phyloP scores from a whole-genome alignment of 2,113 vertebrate species.

The Albula glossodonta region DNA sequence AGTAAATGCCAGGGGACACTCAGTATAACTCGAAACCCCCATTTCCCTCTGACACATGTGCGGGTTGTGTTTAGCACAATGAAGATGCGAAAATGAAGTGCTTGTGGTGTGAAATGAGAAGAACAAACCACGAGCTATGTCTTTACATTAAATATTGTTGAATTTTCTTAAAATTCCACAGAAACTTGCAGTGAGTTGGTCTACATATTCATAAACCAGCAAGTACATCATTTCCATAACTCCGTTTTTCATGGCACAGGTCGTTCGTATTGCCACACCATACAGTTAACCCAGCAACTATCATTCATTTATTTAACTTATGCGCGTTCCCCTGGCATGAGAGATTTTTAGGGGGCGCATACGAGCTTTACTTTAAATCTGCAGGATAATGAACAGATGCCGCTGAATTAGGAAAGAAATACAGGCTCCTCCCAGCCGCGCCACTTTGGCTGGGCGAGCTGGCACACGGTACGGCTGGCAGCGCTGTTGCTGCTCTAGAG shows the following conservation, averaged over 20 bases:
- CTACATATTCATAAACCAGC: background rate
- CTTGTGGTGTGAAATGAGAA: background rate
- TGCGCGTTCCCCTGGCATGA: background rate
- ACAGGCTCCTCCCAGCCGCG: constrained; percentile 71
- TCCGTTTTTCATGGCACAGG: background rate
- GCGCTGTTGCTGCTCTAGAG: constrained; percentile 67
- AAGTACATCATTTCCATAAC: background rate
- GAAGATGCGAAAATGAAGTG: background rate
- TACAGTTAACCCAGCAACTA: background rate
- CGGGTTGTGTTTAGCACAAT: background rate
- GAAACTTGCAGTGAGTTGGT: background rate
- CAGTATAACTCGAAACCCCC: background rate
- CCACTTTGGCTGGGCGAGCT: constrained; percentile 71
- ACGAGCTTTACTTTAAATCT: constrained; percentile 65
- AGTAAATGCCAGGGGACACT: background rate
- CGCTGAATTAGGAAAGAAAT: constrained; percentile 74
- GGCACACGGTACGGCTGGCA: constrained; percentile 56
- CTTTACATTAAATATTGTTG: background rate
- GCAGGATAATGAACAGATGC: constrained; percentile 76
- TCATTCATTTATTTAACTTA: background rate
- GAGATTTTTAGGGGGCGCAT: constrained; percentile 49
- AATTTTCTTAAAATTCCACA: background rate
- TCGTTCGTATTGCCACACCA: background rate
- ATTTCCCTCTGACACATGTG: background rate
- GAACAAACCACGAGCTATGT: background rate